Base-by-base conservation (phyloP, 2,888 invertebrate genomes). In the Eupelmus urozonus region DNA sequence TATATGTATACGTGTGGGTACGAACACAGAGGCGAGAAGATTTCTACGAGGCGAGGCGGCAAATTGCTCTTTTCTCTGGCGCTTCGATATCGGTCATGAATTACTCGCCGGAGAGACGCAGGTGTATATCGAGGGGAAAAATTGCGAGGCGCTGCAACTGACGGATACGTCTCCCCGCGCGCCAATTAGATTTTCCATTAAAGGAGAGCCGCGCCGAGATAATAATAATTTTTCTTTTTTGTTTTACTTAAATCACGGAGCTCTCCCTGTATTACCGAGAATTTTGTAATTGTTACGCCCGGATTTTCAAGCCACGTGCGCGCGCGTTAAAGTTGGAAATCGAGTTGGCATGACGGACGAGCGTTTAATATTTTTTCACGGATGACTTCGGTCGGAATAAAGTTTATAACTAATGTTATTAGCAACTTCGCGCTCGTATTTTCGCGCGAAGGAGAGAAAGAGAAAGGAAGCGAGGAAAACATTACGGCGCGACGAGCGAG, bases 121-220 rank as follows among this genome's bases (percentile, higher is more conserved):
- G 29, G n/a, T 40, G 62, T 20, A 20, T 11, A 49, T 53, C 23
- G 55, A 3, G 59, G 23, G 27, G 29, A 53, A 55, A 75, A 53
- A 62, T 62, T 60, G 62, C 53, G 51, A 9, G 9, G 18, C 49
- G 20, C 1, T 66, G 73, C 65, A 13, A 20, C 57, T 65, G 73
- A 72, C 73, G 25, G 65, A 66, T 66, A 59, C 20, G 42, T 59
- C 34, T 49, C 34, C 49, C 7, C 62, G n/a, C n/a, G n/a, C n/a
- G 75, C n/a, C 67, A 62, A 76, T 62, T 76, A 42, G 62, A 55
- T 69, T 76, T 62, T 69, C 69, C 67, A 69, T 76, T 62, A 45
- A n/a, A 25, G 16, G n/a, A 59, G 29, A 75, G 18, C 45, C 25
- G 29, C 1, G 34, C 29, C n/a, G n/a, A n/a, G n/a, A n/a, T n/a